Percentiles rank a stretch among this genome's conserved stretches.
Conservation (phyloP, 2,888 invertebrate species). For the Amblyteles armatorius region DNA sequence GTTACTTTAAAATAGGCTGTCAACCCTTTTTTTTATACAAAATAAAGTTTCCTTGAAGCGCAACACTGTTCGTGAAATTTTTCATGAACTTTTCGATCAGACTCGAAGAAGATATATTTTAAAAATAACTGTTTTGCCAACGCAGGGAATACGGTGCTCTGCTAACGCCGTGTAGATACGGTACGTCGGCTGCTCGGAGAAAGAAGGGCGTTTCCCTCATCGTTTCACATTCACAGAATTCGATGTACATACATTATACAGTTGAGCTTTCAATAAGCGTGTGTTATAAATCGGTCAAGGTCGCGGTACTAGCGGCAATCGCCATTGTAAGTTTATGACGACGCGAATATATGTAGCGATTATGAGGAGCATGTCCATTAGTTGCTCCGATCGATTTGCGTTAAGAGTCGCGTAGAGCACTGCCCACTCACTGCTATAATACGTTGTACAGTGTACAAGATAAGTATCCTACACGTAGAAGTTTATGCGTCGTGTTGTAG, state of each 20-base stretch:
- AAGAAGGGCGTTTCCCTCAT: not conserved
- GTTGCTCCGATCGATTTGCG: constrained; percentile 52
- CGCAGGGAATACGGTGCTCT: not conserved
- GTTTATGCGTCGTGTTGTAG: not conserved
- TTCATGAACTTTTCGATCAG: not conserved
- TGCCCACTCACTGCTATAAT: not conserved
- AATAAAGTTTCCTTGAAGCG: not conserved
- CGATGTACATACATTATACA: constrained; percentile 12
- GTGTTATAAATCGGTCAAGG: constrained; percentile 63
- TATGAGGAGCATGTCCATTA: constrained; percentile 55
- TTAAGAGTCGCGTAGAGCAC: not conserved
- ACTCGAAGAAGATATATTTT: not conserved
- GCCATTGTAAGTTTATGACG: constrained; percentile 49
- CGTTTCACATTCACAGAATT: not conserved
- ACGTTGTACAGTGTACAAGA: not conserved
- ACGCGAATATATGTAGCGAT: constrained; percentile 25
- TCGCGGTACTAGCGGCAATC: constrained; percentile 40
- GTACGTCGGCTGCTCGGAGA: not conserved
- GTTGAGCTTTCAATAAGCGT: constrained; percentile 57
- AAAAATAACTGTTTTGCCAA: not conserved
- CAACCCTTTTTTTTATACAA: not conserved
- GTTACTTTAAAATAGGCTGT: not conserved
- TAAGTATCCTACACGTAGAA: not conserved
- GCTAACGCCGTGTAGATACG: not conserved
- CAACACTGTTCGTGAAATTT: no score